Evolutionary conservation across 23 tunicate species (phyloP).

Genomic region (Styela plicata): DNA sequence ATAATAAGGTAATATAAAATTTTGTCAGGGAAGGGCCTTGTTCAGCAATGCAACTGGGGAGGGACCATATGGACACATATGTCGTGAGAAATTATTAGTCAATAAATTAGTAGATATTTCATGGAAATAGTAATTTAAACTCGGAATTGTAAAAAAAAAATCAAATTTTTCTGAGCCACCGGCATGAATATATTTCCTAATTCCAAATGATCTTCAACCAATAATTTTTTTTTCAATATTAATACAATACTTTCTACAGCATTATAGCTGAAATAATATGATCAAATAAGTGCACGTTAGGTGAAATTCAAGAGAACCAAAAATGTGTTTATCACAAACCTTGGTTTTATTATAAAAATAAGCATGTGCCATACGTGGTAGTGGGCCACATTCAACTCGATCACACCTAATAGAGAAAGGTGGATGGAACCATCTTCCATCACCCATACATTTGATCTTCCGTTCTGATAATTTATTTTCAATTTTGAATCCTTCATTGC

Average conservation of each 20-base stretch:
- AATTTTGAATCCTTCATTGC: slow-evolving; percentile 43
- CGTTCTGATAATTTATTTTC: background rate
- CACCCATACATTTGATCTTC: slow-evolving; percentile 26
- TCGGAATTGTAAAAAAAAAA: too few species aligned
- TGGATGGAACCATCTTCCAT: slow-evolving; percentile 68
- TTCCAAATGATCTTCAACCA: too few species aligned
- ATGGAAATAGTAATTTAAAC: too few species aligned
- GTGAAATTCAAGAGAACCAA: background rate
- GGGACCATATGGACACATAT: too few species aligned
- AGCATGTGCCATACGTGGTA: slow-evolving; percentile 38
- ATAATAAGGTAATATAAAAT: too few species aligned
- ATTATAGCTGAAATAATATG: background rate
- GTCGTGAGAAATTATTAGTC: too few species aligned
- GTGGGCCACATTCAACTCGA: slow-evolving; percentile 34
- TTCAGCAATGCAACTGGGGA: too few species aligned
- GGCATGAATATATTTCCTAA: too few species aligned
- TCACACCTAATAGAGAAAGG: slow-evolving; percentile 44
- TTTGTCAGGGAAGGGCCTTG: too few species aligned
- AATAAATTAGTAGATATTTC: too few species aligned
- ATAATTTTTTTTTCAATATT: too few species aligned
- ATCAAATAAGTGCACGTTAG: background rate
- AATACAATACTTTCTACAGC: background rate
- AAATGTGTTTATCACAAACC: slow-evolving; percentile 12
- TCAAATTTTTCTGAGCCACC: too few species aligned
- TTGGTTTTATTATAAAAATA: slow-evolving; percentile 5